A percentile compares a stretch with the other conserved stretches of the same genome.
Evolutionary conservation across 2,113 vertebrate species (phyloP).

Genomic region (Ctenodactylus gundi): DNA sequence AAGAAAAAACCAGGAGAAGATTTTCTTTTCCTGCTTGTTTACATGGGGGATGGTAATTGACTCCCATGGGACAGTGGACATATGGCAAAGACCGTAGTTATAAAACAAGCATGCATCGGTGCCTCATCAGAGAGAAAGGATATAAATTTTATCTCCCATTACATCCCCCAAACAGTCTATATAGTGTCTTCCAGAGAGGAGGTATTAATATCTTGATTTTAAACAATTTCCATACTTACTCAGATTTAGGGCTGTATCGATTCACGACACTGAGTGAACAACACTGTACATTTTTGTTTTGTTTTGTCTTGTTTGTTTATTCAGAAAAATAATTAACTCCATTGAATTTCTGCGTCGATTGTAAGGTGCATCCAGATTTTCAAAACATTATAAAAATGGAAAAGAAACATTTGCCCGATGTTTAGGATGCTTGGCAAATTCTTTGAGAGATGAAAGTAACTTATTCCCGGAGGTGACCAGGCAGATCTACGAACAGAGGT

Average conservation of each 20-base stretch:
- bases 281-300: neutral
- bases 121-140: neutral
- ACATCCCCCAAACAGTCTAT: neutral
- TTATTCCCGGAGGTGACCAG: neutral
- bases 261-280: neutral
- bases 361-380: slow-evolving; percentile 3
- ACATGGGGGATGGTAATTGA: neutral
- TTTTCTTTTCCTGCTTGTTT: slow-evolving; percentile 9
- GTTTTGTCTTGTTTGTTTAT: neutral
- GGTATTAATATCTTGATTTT: neutral
- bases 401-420: neutral
- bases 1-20: neutral
- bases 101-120: neutral
- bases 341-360: neutral
- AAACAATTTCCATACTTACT: slow-evolving; percentile 21
- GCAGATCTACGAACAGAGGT: neutral
- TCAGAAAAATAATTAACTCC: neutral
- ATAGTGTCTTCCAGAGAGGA: neutral
- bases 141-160: neutral
- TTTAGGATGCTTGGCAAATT: neutral
- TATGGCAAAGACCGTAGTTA: neutral
- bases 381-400: neutral
- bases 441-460: neutral
- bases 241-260: neutral
- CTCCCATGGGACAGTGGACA: neutral